A percentile compares a stretch with the other conserved stretches of the same genome.
Evolutionary conservation across 1,140 invertebrate genomes (phyloP).

Genomic region (Ooceraea biroi): DNA sequence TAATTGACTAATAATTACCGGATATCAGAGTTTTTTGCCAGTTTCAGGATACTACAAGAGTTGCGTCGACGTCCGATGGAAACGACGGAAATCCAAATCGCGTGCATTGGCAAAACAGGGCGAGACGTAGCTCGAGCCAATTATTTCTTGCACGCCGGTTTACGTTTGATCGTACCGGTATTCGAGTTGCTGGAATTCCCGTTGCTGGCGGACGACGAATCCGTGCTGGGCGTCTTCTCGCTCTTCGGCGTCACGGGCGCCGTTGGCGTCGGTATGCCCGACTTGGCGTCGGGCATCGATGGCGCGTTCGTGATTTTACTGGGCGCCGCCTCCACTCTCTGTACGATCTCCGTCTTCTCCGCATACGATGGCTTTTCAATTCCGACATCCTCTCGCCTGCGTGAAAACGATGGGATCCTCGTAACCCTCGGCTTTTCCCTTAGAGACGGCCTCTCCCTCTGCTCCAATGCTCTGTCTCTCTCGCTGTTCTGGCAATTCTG

Average conservation of each 20-base stretch:
- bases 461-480: constrained; percentile 65
- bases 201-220: constrained; percentile 70
- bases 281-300: constrained; percentile 68
- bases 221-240: constrained; percentile 69
- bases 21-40: too few relatives aligned
- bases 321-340: constrained; percentile 72
- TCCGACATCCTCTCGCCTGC: constrained; percentile 70
- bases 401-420: constrained; percentile 78
- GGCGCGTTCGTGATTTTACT: constrained; percentile 60
- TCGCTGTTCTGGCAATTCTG: constrained; percentile 72
- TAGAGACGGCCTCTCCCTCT: constrained; percentile 70
- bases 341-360: constrained; percentile 76
- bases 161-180: constrained; percentile 79
- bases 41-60: neutral
- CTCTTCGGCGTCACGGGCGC: constrained; percentile 67
- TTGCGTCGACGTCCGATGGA: neutral
- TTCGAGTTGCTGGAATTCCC: constrained; percentile 71
- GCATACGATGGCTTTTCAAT: constrained; percentile 69
- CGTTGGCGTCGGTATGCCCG: constrained; percentile 72
- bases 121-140: constrained; percentile 20
- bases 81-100: constrained; percentile 24
- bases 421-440: constrained; percentile 80
- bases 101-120: constrained; percentile 37
- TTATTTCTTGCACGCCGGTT: constrained; percentile 74
- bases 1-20: neutral